Conservation (phyloP, 2,888 invertebrate species). For the Lasioglossum zephyrum region DNA sequence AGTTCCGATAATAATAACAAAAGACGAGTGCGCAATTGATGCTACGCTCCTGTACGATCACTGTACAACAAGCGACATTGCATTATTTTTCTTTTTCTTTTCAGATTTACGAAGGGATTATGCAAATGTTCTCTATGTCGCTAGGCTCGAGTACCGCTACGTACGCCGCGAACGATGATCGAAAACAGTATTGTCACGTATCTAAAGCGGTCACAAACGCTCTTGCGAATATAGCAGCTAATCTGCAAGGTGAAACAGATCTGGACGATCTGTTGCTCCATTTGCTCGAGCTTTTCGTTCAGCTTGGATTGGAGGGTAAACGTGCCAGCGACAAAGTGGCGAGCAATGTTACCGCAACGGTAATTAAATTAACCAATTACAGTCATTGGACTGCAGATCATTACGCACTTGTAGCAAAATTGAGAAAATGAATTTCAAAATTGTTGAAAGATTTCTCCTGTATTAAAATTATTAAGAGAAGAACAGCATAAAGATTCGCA, state of each 20-base stretch:
- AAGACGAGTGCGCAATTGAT: neutral
- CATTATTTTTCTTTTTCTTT: constrained; percentile 34
- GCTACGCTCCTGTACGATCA: neutral
- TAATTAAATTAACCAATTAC: constrained; percentile 48
- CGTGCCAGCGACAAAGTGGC: constrained; percentile 96
- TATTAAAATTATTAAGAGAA: too few species aligned
- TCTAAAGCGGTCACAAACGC: constrained; percentile 98
- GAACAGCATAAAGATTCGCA: too few species aligned
- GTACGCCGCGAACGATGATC: constrained; percentile 86
- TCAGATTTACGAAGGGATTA: constrained; percentile 94
- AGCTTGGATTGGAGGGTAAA: constrained; percentile 98
- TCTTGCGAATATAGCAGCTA: constrained; percentile 97
- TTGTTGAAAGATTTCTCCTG: too few species aligned
- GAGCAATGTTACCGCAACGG: constrained; percentile 86
- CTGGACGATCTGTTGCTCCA: constrained; percentile 94
- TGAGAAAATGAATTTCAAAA: too few species aligned
- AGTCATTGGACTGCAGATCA: too few species aligned
- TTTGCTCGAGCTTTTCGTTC: constrained; percentile 97
- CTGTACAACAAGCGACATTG: neutral
- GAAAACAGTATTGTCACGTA: constrained; percentile 90
- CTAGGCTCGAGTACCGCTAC: constrained; percentile 95
- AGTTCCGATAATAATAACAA: constrained; percentile 15
- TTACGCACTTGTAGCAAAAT: too few species aligned
- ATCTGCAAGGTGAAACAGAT: constrained; percentile 94
- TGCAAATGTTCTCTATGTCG: constrained; percentile 99